A percentile compares a stretch with the other conserved stretches of the same genome.
Evolutionary conservation across 2,797 vertebrate genomes (phyloP).

Genomic region (Atherinosoma microstoma): DNA sequence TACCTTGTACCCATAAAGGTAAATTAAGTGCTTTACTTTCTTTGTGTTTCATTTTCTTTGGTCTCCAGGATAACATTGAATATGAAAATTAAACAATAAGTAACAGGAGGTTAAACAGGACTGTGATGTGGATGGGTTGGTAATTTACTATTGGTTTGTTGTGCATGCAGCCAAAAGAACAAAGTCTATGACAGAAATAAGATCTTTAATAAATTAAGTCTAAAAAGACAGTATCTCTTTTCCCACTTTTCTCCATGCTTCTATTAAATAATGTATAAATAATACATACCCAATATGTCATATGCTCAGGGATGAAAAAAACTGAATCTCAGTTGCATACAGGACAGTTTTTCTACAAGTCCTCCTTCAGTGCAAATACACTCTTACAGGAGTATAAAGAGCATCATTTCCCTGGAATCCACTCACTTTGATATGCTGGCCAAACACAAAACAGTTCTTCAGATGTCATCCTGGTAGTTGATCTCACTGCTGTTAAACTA

Average conservation of each 20-base stretch:
- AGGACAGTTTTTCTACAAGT: conserved; percentile 30
- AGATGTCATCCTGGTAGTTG: not conserved
- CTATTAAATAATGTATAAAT: conserved; percentile 43
- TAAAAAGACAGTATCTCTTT: conserved; percentile 41
- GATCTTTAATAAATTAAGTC: conserved; percentile 78
- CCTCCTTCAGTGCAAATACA: conserved; percentile 25
- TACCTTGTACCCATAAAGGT: no score
- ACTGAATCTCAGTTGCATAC: conserved; percentile 53
- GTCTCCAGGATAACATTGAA: no score
- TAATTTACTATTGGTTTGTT: not conserved
- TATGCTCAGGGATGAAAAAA: conserved; percentile 36
- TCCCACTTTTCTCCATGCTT: conserved; percentile 19
- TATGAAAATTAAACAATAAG: no score
- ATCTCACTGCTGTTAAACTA: conserved; percentile 7
- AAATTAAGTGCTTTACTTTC: no score
- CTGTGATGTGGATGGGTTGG: not conserved
- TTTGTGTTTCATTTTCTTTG: no score
- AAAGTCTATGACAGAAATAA: conserved; percentile 58
- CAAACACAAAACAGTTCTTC: no score
- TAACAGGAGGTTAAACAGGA: no score
- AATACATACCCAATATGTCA: conserved; percentile 44
- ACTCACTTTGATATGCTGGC: no score
- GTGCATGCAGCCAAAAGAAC: conserved; percentile 14
- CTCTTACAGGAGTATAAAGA: conserved; percentile 10
- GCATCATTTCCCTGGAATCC: conserved; percentile 19